Evolutionary conservation across 2,113 vertebrate species (phyloP).

Genomic region (Chaetodon auriga): DNA sequence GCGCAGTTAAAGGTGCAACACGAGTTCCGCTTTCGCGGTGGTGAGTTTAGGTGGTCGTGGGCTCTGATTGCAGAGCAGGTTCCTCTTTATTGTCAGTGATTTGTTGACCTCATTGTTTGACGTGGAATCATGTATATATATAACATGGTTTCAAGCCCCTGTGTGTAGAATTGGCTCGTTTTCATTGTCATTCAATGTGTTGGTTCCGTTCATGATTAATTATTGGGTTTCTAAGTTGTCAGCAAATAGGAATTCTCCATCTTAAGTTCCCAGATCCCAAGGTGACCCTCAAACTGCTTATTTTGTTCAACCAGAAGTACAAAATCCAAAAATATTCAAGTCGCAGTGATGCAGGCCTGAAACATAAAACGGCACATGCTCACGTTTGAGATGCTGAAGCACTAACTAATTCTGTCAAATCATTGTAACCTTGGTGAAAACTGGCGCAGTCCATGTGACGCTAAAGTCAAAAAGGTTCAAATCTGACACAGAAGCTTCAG

Average conservation of each 20-base stretch:
- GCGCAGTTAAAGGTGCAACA: not conserved
- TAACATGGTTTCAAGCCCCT: too few relatives aligned
- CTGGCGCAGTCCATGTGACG: not conserved
- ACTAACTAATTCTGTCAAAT: not conserved
- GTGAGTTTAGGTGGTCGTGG: not conserved
- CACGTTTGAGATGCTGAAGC: not conserved
- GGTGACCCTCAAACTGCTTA: too few relatives aligned
- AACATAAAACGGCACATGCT: not conserved
- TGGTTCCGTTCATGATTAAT: too few relatives aligned
- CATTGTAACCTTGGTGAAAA: too few relatives aligned
- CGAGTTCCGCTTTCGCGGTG: fast-evolving
- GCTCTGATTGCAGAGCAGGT: not conserved
- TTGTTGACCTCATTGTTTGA: not conserved
- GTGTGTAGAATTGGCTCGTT: too few relatives aligned
- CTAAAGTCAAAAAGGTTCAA: not conserved
- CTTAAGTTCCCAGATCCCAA: not conserved
- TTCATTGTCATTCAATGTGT: too few relatives aligned
- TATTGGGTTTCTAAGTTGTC: too few relatives aligned
- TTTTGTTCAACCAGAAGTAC: not conserved
- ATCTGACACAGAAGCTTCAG: too few relatives aligned
- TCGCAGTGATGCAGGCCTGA: too few relatives aligned
- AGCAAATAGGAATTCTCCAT: too few relatives aligned
- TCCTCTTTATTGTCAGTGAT: too few relatives aligned
- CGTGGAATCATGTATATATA: too few relatives aligned
- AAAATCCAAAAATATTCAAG: not conserved